phyloP scores from a whole-genome alignment of 64 coral and sea anemone genomes.

The Actinia tenebrosa region DNA sequence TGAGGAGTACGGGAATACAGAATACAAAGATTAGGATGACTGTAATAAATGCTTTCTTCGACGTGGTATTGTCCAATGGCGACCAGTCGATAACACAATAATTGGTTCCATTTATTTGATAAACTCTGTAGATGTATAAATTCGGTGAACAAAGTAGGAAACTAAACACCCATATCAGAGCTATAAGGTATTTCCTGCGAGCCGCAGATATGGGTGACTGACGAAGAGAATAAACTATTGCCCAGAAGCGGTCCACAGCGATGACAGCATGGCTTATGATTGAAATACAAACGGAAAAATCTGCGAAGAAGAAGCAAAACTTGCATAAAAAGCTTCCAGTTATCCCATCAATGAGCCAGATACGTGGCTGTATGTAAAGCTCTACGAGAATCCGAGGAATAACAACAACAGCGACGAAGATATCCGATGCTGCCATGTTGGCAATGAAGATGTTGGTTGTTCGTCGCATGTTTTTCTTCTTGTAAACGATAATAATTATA shows the following conservation, averaged over 20 bases:
- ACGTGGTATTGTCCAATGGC: background rate
- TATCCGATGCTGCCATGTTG: slow-evolving; percentile 33
- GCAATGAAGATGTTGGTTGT: slow-evolving; percentile 33
- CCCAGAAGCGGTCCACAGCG: slow-evolving; percentile 21
- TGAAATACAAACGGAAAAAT: slow-evolving; percentile 22
- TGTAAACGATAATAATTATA: slow-evolving; percentile 17
- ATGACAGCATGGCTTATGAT: slow-evolving; percentile 15
- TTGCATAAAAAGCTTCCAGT: slow-evolving; percentile 15
- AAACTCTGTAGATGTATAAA: background rate
- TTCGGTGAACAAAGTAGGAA: background rate
- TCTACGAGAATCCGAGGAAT: slow-evolving; percentile 3
- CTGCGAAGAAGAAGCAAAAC: background rate
- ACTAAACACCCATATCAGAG: slow-evolving; percentile 3
- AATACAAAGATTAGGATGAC: background rate
- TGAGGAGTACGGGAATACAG: slow-evolving; percentile 1
- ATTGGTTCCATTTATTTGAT: background rate
- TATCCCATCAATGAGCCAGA: slow-evolving; percentile 13
- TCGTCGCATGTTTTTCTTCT: slow-evolving; percentile 13
- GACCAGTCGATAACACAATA: background rate
- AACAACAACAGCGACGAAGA: slow-evolving; percentile 7
- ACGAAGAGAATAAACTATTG: slow-evolving; percentile 13
- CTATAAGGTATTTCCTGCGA: slow-evolving; percentile 2
- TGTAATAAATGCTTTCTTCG: background rate
- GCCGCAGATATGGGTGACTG: background rate
- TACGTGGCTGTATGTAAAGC: background rate